Conservation (phyloP, 2,888 invertebrate genomes). For the Kryphioiulus occultus region DNA sequence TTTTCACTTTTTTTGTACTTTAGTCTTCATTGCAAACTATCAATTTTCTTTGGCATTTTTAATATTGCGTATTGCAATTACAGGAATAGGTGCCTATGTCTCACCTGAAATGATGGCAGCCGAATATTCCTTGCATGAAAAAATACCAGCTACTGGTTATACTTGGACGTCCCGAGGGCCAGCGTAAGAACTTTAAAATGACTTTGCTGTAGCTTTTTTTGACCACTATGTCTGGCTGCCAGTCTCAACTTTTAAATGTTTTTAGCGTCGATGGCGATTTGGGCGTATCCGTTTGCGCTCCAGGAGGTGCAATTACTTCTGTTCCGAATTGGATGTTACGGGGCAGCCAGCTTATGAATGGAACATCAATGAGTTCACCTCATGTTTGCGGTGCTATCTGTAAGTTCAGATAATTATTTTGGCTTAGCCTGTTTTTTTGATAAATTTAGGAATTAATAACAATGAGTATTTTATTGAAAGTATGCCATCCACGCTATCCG, state of each 20-base stretch:
- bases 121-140: slow-evolving; percentile 88
- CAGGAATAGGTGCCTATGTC: slow-evolving; percentile 93
- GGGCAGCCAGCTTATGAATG: slow-evolving; percentile 87
- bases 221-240: neutral
- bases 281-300: slow-evolving; percentile 90
- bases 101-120: slow-evolving; percentile 98
- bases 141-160: slow-evolving; percentile 84
- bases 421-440: too few species aligned
- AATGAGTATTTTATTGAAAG: too few species aligned
- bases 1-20: slow-evolving; percentile 36
- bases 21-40: neutral
- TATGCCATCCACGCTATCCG: too few species aligned
- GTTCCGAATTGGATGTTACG: slow-evolving; percentile 90
- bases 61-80: slow-evolving; percentile 48
- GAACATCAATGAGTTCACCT: slow-evolving; percentile 98
- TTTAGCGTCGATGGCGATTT: slow-evolving; percentile 79
- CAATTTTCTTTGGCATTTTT: slow-evolving; percentile 5
- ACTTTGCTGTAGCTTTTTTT: neutral
- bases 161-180: slow-evolving; percentile 68
- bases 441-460: too few species aligned
- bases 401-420: slow-evolving; percentile 64
- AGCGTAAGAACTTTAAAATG: slow-evolving; percentile 59
- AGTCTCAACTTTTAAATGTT: neutral
- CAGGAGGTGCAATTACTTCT: slow-evolving; percentile 92
- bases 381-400: slow-evolving; percentile 92